Percentiles rank a stretch among this genome's conserved stretches.
These are phyloP conservation scores for Phortica magna DNA, from an alignment of 2,888 invertebrate genomes.

Conservation along the genomic window DNA sequence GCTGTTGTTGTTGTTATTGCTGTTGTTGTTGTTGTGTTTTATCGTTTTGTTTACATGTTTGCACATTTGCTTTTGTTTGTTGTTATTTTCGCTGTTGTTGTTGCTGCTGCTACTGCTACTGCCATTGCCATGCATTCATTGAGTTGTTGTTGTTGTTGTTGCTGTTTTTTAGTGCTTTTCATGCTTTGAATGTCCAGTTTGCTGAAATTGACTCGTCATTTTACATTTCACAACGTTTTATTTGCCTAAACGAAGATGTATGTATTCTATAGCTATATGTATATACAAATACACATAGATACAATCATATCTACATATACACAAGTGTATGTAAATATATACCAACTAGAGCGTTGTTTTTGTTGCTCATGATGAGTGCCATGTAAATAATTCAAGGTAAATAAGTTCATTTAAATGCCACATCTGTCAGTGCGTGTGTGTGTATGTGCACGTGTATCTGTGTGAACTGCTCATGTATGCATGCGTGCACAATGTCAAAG, in stretches of 20 bases:
- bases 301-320: too few species aligned
- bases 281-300: not conserved
- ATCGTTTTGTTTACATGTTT: not conserved
- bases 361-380: not conserved
- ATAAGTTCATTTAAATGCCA: slow-evolving; percentile 22
- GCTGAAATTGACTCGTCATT: slow-evolving; percentile 57
- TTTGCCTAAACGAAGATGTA: slow-evolving; percentile 17
- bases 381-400: slow-evolving; percentile 22
- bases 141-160: slow-evolving; percentile 34
- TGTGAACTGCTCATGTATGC: slow-evolving; percentile 15
- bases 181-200: slow-evolving; percentile 62
- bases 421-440: slow-evolving; percentile 4
- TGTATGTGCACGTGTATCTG: slow-evolving; percentile 18
- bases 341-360: not conserved
- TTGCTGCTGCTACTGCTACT: not conserved
- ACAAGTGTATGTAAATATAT: not conserved
- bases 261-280: not conserved
- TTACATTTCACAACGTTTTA: slow-evolving; percentile 34
- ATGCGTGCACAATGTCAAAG: slow-evolving; percentile 38
- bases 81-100: not conserved
- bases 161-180: slow-evolving; percentile 57
- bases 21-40: not conserved
- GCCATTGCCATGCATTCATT: not conserved
- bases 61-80: slow-evolving; percentile 14
- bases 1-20: not conserved